A percentile compares a stretch with the other conserved stretches of the same genome.
Conservation (phyloP, 2,888 invertebrate genomes). For the Agapostemon virescens region DNA sequence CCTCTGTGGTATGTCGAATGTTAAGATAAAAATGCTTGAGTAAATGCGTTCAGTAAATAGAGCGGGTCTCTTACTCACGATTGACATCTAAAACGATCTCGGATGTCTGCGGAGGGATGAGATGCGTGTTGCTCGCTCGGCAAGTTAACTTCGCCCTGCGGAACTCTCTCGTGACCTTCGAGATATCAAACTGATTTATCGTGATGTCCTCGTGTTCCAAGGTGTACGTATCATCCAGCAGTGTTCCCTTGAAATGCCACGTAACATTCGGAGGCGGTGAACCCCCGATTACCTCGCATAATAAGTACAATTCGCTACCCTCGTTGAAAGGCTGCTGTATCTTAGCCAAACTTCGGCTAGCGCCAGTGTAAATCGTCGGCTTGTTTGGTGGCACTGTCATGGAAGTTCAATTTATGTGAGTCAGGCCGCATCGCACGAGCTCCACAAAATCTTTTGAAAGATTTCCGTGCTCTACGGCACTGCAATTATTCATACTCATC, state of each 20-base stretch:
- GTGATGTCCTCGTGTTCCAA: conserved; percentile 88
- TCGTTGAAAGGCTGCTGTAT: conserved; percentile 70
- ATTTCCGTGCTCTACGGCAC: not conserved
- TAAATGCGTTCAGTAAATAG: not conserved
- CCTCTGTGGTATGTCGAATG: too few relatives aligned
- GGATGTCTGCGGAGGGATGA: conserved; percentile 84
- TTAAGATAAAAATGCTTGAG: too few relatives aligned
- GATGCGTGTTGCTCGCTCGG: conserved; percentile 91
- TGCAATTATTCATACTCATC: not conserved
- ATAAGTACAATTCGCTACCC: conserved; percentile 71
- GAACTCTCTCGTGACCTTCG: conserved; percentile 86
- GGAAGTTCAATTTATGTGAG: conserved; percentile 33
- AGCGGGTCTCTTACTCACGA: conserved; percentile 69
- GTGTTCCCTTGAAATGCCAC: conserved; percentile 88
- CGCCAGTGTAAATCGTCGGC: conserved; percentile 72
- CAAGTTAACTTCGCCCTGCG: conserved; percentile 91
- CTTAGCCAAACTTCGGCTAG: conserved; percentile 66
- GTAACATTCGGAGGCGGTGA: conserved; percentile 90
- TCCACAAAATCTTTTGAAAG: not conserved
- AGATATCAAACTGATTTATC: conserved; percentile 88
- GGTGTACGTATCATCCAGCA: conserved; percentile 87
- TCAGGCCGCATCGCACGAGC: not conserved
- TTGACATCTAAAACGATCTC: conserved; percentile 75
- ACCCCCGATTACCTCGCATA: conserved; percentile 75
- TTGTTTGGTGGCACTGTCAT: conserved; percentile 73